Conservation (phyloP, 2,797 vertebrate species). For the Dryobates pubescens region DNA sequence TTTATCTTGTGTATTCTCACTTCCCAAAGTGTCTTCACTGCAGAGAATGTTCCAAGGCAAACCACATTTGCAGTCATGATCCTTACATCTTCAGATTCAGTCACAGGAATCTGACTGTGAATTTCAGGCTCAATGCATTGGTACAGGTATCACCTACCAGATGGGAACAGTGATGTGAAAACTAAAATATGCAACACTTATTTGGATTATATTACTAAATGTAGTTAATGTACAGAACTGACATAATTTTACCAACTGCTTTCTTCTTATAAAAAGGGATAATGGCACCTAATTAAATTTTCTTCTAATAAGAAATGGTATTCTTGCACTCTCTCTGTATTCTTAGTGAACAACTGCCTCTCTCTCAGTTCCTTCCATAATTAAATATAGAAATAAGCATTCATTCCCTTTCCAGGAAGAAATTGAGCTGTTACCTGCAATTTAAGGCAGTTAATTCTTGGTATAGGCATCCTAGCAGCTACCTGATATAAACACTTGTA, state of each 20-base stretch:
- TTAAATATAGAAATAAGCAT: background rate
- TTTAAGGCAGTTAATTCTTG: background rate
- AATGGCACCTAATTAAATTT: background rate
- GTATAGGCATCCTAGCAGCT: background rate
- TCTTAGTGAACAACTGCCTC: background rate
- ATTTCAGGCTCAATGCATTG: background rate
- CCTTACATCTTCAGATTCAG: conserved; percentile 44
- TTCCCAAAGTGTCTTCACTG: conserved; percentile 92
- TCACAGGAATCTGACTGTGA: background rate
- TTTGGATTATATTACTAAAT: background rate
- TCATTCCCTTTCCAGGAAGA: background rate
- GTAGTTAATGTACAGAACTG: background rate
- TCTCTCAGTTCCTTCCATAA: background rate
- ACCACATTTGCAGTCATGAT: conserved; percentile 81
- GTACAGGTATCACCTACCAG: background rate
- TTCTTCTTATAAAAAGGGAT: background rate
- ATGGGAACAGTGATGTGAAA: background rate
- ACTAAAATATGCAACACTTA: background rate
- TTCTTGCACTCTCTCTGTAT: background rate
- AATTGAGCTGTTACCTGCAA: background rate
- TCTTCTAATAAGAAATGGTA: background rate
- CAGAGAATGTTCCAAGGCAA: conserved; percentile 82
- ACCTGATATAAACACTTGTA: background rate
- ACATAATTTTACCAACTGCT: background rate
- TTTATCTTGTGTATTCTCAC: conserved; percentile 85